These are phyloP conservation scores for Leptonema lineaticorne DNA, from an alignment of 1,140 invertebrate species.

Conservation along the genomic window DNA sequence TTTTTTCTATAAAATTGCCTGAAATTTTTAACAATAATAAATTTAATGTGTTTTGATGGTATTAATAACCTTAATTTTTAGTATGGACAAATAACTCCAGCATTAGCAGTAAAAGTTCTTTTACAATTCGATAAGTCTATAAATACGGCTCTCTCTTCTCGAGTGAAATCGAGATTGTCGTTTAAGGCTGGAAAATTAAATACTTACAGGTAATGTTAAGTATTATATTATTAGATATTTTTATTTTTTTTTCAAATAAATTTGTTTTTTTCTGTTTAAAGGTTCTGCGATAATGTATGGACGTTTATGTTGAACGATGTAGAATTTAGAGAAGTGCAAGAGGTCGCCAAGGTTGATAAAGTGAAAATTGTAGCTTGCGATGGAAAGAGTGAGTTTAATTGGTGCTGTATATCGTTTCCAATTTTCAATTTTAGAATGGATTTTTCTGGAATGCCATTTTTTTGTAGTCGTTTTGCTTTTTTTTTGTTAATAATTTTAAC, in stretches of 20 bases:
- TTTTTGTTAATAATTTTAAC: slow-evolving; percentile 2
- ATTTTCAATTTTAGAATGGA: slow-evolving; percentile 37
- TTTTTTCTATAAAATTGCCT: too few species aligned
- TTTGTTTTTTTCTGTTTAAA: slow-evolving; percentile 42
- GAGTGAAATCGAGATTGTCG: slow-evolving; percentile 88
- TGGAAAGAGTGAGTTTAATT: slow-evolving; percentile 81
- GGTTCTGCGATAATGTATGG: slow-evolving; percentile 99
- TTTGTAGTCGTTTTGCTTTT: not conserved
- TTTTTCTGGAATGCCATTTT: slow-evolving; percentile 22
- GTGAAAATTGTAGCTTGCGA: slow-evolving; percentile 99
- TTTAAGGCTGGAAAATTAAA: slow-evolving; percentile 97
- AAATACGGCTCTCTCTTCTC: slow-evolving; percentile 88
- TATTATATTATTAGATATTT: not conserved
- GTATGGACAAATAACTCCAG: slow-evolving; percentile 94
- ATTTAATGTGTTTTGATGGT: too few species aligned
- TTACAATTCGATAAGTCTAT: slow-evolving; percentile 97
- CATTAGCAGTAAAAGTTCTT: slow-evolving; percentile 88
- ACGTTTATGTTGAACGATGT: slow-evolving; percentile 99
- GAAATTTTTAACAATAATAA: too few species aligned
- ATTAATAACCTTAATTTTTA: too few species aligned
- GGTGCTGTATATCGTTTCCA: slow-evolving; percentile 41
- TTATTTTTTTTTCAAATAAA: not conserved
- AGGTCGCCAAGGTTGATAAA: slow-evolving; percentile 93
- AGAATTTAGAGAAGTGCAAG: slow-evolving; percentile 95
- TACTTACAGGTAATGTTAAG: slow-evolving; percentile 77